phyloP scores from a whole-genome alignment of 2,888 invertebrate species.

The Sinhomidia bicolor region DNA sequence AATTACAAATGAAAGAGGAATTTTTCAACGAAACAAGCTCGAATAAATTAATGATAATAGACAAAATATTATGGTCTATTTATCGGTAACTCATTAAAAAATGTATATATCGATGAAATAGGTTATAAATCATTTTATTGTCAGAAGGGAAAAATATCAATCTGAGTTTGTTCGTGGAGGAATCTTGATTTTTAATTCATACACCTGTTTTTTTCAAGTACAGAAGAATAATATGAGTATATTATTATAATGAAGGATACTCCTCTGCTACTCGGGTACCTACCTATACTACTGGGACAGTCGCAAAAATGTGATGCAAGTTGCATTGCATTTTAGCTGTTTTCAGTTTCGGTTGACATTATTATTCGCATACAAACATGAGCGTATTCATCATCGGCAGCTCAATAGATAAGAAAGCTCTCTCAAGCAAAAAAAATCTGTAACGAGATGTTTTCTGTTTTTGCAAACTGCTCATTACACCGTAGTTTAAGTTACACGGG shows the following conservation, averaged over 20 bases:
- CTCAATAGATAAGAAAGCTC: no score
- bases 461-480: no score
- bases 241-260: no score
- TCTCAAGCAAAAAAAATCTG: no score
- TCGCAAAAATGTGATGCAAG: no score
- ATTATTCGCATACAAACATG: background rate
- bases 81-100: background rate
- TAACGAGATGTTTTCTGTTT: background rate
- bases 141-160: conserved; percentile 9
- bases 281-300: no score
- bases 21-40: background rate
- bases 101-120: background rate
- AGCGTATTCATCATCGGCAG: no score
- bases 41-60: conserved; percentile 1
- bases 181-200: conserved; percentile 36
- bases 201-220: background rate
- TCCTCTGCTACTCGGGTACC: no score
- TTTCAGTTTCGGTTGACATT: background rate
- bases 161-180: conserved; percentile 19
- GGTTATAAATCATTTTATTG: conserved; percentile 59
- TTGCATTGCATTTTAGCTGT: no score
- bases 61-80: background rate
- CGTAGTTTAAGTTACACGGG: no score
- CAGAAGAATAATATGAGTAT: no score
- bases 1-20: background rate